Evolutionary conservation across 1,140 invertebrate species (phyloP), one percentile per base, ranked within the genome.

Genomic region (Trypoxylus dichotomus): DNA sequence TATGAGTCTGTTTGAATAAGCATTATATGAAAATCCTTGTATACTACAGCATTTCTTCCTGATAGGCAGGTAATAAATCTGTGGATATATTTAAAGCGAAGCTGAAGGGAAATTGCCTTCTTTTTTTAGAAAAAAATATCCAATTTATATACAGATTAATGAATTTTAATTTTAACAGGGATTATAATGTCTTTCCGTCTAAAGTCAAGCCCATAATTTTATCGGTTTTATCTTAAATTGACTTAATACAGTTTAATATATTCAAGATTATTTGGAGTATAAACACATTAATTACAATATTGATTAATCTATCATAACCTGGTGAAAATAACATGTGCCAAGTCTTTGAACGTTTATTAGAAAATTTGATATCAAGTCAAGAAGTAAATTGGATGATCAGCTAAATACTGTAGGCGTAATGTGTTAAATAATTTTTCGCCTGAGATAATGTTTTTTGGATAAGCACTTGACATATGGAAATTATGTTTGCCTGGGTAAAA

Each of bases 261-360:
- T 63, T 63, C 60, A 63, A 63, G 60, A 63, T 24, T 63, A 63
- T 63, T 63, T 63, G 25, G 60, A 27, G 60, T 63, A 63, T 63
- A 63, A 63, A 63, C 60, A 63, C 60, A 63, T 63, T 63, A 63
- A 63, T 63, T 63, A 63, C 3, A 63, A 24, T 63, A 63, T 63
- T 63, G 60, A 63, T 63, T 63, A 63, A 63, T 27, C 60, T 27
- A 63, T 63, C 60, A 27, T 63, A 63, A 25, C 60, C 60, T 47
- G 43, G 60, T 11, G 21, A 63, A 63, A 27, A 63, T 63, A 63
- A 63, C 60, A 63, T 63, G 60, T 63, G 60, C 60, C 60, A 63
- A 63, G 60, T 21, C 60, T 27, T 24, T 21, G 15, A 58, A 21
- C 54, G 54, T 58, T 42, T 25, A 63, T 63, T 63, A 25, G 60